Base-by-base conservation (phyloP, 1,140 invertebrate genomes). In the Neelides sp. region DNA sequence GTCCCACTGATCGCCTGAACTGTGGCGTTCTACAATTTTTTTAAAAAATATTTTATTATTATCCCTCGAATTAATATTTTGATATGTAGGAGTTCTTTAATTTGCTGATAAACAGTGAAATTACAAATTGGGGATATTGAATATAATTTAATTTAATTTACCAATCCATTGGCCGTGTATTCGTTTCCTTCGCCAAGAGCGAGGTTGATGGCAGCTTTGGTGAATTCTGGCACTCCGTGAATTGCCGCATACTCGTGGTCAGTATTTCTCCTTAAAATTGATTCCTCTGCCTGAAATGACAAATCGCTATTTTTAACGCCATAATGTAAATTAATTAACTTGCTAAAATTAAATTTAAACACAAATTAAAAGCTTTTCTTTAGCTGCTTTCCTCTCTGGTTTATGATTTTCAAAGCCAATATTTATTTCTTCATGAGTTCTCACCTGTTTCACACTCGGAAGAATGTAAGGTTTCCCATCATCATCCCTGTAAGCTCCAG, bases 211-310 rank as follows among this genome's bases (percentile, higher is more conserved):
- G 85, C 78, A 17, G 79, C 76, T 63, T 82, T 79, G 62, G 80
- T 84, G 65, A 89, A 93, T 28, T 85, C 78, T 8, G 78, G 65
- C 51, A 80, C 69, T 43, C 96, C 96, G 63, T 77, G 77, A 63
- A 99, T 99, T 0, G 88, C 80, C 8, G 85, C 81, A 73, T 99
- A 99, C 70, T 99, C 96, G 61, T 99, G 87, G 66, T 99, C 92
- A 65, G 97, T 64, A 36, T 75, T 75, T 62, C 82, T 81, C 1
- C 68, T 66, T 32, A 73, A 63, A 1, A 97, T 68, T 43, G 74
- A 73, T 50, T 83, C 71, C 70, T 96, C 91, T 35, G 89, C 88
- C 79, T 87, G 52, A 15, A 68, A 64, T 13, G 66, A 62, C 44
- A 62, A 62, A 50, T 65, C 61, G 20, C 54, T 61, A n/a, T n/a